These are phyloP conservation scores for Xenentodon cancila DNA, from an alignment of 2,797 vertebrate species.

Conservation along the genomic window DNA sequence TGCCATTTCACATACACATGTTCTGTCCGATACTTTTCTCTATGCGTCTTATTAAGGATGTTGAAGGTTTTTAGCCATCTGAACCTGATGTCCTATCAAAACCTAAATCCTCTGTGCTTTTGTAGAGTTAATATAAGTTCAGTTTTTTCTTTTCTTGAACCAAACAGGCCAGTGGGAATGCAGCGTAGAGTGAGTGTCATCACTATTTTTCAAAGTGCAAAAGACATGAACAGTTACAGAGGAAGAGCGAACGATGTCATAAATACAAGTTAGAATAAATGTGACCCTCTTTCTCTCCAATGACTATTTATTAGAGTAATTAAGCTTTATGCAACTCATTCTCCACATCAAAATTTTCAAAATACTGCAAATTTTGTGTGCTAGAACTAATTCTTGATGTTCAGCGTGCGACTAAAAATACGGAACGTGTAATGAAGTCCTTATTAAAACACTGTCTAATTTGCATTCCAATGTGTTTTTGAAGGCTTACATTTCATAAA, in stretches of 20 bases:
- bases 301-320: conserved; percentile 19
- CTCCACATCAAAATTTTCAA: conserved; percentile 12
- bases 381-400: conserved; percentile 6
- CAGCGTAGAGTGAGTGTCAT: not conserved
- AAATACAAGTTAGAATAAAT: conserved; percentile 1
- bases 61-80: conserved; percentile 18
- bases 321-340: not conserved
- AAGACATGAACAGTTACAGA: not conserved
- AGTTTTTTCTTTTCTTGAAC: conserved; percentile 7
- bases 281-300: conserved; percentile 4
- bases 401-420: conserved; percentile 41
- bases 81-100: conserved; percentile 20
- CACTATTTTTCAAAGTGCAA: not conserved
- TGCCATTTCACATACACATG: conserved; percentile 14
- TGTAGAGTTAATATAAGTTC: conserved; percentile 13
- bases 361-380: conserved; percentile 16
- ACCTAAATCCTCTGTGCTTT: conserved; percentile 28
- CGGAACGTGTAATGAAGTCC: conserved; percentile 42
- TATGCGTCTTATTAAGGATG: conserved; percentile 30
- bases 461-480: conserved; percentile 64
- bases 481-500: conserved; percentile 66
- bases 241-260: conserved; percentile 2
- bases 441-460: conserved; percentile 58
- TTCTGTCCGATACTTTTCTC: conserved; percentile 13
- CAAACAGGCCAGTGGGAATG: not conserved